These are phyloP conservation scores for Eilema griseolum DNA, from an alignment of 2,888 invertebrate genomes.

Conservation along the genomic window DNA sequence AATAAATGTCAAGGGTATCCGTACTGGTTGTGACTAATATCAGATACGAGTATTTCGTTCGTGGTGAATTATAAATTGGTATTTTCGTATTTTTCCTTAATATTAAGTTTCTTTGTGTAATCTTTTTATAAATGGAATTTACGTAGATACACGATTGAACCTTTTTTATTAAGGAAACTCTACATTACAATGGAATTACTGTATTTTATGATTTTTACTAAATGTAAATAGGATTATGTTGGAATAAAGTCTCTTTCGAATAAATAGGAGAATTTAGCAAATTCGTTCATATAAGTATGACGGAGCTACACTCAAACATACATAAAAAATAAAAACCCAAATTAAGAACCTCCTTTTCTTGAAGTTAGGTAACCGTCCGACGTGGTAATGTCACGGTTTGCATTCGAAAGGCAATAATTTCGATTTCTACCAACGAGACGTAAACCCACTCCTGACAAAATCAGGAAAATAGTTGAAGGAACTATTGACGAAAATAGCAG, in stretches of 20 bases:
- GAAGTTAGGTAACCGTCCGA: too few relatives aligned
- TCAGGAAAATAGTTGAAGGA: background rate
- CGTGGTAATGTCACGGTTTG: background rate
- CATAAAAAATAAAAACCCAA: too few relatives aligned
- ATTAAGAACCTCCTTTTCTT: too few relatives aligned
- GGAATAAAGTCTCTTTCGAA: too few relatives aligned
- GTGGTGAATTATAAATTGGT: constrained; percentile 26
- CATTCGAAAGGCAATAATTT: too few relatives aligned
- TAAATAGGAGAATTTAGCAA: too few relatives aligned
- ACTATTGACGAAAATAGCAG: background rate
- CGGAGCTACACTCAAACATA: too few relatives aligned
- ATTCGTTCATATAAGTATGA: too few relatives aligned
- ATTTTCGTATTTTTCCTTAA: constrained; percentile 34
- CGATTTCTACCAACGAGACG: too few relatives aligned
- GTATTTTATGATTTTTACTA: too few relatives aligned
- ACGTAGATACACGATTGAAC: background rate
- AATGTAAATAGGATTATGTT: too few relatives aligned
- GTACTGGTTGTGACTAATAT: constrained; percentile 48
- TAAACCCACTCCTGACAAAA: too few relatives aligned
- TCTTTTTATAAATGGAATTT: constrained; percentile 28
- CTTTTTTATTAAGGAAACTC: constrained; percentile 7
- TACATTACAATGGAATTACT: background rate
- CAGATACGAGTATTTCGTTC: constrained; percentile 21
- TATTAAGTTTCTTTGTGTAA: constrained; percentile 18
- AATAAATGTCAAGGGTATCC: constrained; percentile 55